phyloP scores from a whole-genome alignment of 2,888 invertebrate species.

The Siphlonurus alternatus region DNA sequence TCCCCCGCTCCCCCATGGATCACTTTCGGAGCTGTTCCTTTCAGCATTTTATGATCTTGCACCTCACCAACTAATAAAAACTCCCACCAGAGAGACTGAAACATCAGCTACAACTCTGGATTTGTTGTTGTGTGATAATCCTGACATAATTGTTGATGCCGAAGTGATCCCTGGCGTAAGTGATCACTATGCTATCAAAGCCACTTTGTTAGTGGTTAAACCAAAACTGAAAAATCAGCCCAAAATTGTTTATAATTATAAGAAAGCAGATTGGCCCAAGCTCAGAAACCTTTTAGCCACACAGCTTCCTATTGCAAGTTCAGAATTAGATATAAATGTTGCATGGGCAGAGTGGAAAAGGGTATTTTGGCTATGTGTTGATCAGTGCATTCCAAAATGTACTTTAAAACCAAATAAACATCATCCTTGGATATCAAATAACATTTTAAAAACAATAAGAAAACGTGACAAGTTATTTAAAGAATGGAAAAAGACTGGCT shows the following conservation, averaged over 20 bases:
- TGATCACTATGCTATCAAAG: conserved; percentile 4
- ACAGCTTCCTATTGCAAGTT: too few species aligned
- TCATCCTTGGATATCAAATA: too few species aligned
- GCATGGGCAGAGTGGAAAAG: not conserved
- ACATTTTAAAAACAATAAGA: too few species aligned
- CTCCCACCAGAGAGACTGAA: not conserved
- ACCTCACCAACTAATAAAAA: too few species aligned
- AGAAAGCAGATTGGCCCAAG: not conserved
- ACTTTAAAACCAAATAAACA: not conserved
- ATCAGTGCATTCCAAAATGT: not conserved
- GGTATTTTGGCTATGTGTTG: not conserved
- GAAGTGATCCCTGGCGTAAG: conserved; percentile 1
- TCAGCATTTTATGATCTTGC: not conserved
- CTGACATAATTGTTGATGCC: not conserved
- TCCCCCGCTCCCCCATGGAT: not conserved
- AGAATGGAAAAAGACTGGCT: not conserved
- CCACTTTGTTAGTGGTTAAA: not conserved
- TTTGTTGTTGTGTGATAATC: not conserved
- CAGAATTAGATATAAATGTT: too few species aligned
- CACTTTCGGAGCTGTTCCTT: not conserved
- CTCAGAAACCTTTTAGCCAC: too few species aligned
- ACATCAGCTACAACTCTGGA: conserved; percentile 2
- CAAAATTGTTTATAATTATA: not conserved
- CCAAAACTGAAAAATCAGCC: not conserved
- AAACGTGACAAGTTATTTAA: too few species aligned